phyloP scores from a whole-genome alignment of 2,797 vertebrate genomes.

The Ara ararauna region DNA sequence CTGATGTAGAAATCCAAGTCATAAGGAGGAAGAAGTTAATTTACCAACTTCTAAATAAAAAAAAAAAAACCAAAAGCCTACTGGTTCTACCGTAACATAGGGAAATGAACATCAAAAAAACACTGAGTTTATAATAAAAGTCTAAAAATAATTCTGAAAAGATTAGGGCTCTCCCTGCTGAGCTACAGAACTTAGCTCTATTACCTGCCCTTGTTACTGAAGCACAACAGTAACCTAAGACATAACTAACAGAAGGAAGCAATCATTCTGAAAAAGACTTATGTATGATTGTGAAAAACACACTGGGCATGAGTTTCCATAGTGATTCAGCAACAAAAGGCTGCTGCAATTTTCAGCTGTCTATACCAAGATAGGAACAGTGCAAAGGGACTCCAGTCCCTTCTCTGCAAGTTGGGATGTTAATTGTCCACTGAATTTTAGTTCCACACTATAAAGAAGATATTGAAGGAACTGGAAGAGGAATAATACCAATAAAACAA shows the following conservation, averaged over 20 bases:
- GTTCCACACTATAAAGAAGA: background rate
- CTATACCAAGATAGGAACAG: background rate
- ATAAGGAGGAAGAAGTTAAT: background rate
- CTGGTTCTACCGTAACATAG: background rate
- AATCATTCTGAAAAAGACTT: constrained; percentile 50
- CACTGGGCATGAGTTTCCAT: constrained; percentile 65
- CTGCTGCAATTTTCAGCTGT: constrained; percentile 60
- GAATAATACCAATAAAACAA: constrained; percentile 11
- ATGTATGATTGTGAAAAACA: constrained; percentile 33
- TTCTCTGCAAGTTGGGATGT: background rate
- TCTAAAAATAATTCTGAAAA: constrained; percentile 16
- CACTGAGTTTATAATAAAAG: background rate
- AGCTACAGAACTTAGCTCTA: background rate
- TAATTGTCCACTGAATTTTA: constrained; percentile 18
- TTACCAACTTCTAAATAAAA: background rate
- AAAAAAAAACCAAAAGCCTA: background rate
- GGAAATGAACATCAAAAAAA: background rate
- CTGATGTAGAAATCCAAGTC: background rate
- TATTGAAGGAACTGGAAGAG: constrained; percentile 22
- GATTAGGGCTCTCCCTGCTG: background rate
- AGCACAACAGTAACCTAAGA: constrained; percentile 22
- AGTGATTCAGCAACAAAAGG: constrained; percentile 58
- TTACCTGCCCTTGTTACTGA: background rate
- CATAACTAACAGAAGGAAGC: constrained; percentile 25
- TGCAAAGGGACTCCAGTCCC: background rate